These are phyloP conservation scores for Nothobranchius kuhntae DNA, from an alignment of 2,113 vertebrate species.

Conservation along the genomic window DNA sequence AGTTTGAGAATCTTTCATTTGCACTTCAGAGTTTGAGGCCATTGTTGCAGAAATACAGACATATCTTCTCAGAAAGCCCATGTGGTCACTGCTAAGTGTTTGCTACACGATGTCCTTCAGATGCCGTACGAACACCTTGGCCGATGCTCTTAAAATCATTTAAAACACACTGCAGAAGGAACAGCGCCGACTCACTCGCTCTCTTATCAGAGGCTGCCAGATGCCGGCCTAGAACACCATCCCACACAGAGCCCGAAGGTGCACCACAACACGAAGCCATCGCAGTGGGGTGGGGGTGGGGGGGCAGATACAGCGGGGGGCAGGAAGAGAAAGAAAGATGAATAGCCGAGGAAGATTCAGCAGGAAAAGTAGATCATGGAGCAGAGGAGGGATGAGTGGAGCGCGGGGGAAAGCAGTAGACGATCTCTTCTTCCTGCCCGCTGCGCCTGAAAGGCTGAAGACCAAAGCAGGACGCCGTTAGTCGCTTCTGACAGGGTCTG, in stretches of 20 bases:
- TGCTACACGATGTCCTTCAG: conserved; percentile 44
- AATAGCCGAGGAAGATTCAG: conserved; percentile 61
- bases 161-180: conserved; percentile 56
- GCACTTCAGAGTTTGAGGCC: neutral
- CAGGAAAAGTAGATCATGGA: conserved; percentile 63
- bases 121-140: conserved; percentile 13
- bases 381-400: conserved; percentile 60
- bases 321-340: conserved; percentile 42
- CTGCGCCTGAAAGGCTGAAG: conserved; percentile 45
- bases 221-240: conserved; percentile 72
- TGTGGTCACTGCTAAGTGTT: conserved; percentile 4
- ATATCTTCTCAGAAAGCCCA: neutral
- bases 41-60: neutral
- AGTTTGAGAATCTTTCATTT: neutral
- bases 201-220: conserved; percentile 79
- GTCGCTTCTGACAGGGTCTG: conserved; percentile 35
- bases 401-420: conserved; percentile 41
- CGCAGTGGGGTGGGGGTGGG: conserved; percentile 47
- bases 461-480: conserved; percentile 34
- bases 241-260: conserved; percentile 75
- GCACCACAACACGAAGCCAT: conserved; percentile 64
- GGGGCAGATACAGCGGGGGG: conserved; percentile 46
- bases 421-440: conserved; percentile 4
- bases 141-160: conserved; percentile 27
- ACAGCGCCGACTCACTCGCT: conserved; percentile 54